Percentiles rank a stretch among this genome's conserved stretches.
These are phyloP conservation scores for Platyura marginata DNA, from an alignment of 1,140 invertebrate genomes.

Conservation along the genomic window DNA sequence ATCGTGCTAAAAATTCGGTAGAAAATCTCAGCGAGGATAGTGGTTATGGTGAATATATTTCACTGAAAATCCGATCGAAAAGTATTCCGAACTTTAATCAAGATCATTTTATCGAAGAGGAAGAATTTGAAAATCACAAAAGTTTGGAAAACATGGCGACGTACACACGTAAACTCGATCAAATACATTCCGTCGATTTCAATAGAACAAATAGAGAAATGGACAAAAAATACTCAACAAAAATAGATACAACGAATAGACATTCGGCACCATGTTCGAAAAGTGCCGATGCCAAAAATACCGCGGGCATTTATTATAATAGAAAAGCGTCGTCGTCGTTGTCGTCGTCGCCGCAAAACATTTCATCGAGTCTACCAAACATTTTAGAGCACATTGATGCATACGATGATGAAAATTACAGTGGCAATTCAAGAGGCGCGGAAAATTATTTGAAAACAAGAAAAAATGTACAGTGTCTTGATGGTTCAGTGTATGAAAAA, in stretches of 20 bases:
- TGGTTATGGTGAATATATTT: constrained; percentile 44
- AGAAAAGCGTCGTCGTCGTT: neutral
- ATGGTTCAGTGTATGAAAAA: no score
- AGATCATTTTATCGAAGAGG: constrained; percentile 14
- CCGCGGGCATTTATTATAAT: neutral
- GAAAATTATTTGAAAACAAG: neutral
- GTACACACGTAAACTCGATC: neutral
- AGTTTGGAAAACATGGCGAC: constrained; percentile 7
- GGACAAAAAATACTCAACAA: constrained; percentile 7
- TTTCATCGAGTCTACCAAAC: neutral
- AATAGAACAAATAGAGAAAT: constrained; percentile 6
- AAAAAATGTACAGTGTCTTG: neutral
- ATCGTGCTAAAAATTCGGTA: constrained; percentile 34
- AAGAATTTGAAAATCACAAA: constrained; percentile 10
- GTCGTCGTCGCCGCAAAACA: no score
- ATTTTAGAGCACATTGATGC: neutral
- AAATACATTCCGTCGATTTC: constrained; percentile 2
- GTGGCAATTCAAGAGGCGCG: neutral
- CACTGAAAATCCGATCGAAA: constrained; percentile 22
- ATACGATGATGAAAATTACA: neutral
- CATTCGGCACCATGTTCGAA: neutral
- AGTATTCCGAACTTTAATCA: constrained; percentile 25
- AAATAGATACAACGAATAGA: neutral
- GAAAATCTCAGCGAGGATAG: constrained; percentile 59
- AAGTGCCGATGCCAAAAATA: neutral